Percentiles rank a stretch among this genome's conserved stretches.
phyloP scores from a whole-genome alignment of 2,113 vertebrate genomes.

The Onychostruthus taczanowskii region DNA sequence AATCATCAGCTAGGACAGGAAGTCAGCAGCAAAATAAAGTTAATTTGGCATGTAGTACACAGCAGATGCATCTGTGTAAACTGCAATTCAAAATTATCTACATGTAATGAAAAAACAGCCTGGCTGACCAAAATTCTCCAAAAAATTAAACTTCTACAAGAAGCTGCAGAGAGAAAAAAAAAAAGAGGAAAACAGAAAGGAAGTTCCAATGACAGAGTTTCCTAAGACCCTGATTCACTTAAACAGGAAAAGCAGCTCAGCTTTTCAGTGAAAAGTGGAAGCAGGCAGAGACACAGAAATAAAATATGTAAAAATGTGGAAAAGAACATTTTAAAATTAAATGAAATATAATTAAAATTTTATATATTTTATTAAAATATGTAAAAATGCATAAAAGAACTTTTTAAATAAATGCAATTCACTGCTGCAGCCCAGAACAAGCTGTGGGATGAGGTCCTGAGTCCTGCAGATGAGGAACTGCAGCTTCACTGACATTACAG shows the following conservation, averaged over 20 bases:
- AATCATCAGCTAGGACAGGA: constrained; percentile 5
- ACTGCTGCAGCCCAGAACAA: neutral
- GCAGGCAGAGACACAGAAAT: neutral
- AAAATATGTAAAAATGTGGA: neutral
- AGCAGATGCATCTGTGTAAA: constrained; percentile 29
- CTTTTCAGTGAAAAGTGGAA: neutral
- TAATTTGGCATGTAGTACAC: neutral
- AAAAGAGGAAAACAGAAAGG: neutral
- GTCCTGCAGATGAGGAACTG: neutral
- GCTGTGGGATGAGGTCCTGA: neutral
- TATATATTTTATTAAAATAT: too few species aligned
- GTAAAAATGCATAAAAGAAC: too few species aligned
- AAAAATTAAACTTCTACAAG: neutral
- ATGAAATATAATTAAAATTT: neutral
- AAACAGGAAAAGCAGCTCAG: neutral
- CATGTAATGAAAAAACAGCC: neutral
- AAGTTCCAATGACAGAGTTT: constrained; percentile 7
- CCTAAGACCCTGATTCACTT: neutral
- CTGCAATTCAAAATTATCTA: neutral
- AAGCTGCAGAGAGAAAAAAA: neutral
- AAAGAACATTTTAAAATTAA: neutral
- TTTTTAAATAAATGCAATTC: neutral
- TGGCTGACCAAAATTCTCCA: neutral
- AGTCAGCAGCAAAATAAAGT: constrained; percentile 6
- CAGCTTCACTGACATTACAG: neutral